Evolutionary conservation across 2,888 invertebrate species (phyloP), one percentile per base, ranked within the genome.

Genomic region (Periphyllus acericola): DNA sequence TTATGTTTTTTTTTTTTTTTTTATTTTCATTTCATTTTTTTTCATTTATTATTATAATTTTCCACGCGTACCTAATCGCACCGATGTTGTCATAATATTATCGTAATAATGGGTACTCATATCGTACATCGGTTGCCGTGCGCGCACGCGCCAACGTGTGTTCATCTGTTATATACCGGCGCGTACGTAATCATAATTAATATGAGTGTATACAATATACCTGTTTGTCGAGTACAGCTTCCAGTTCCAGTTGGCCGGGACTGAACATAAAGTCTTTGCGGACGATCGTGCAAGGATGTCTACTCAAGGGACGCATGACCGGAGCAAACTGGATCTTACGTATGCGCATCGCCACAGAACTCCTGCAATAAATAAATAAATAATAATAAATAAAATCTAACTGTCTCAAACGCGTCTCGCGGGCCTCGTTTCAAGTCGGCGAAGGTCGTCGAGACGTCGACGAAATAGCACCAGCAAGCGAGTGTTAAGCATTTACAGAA

Each of bases 241-340:
- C 98, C 86, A 98, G 93, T 91, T 98, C 97, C 25, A 99, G 93
- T 91, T 98, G 98, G 0, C 98, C 98, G 9, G 98, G 98, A 90
- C 98, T 98, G 90, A 98, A 93, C 92, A 98, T 94, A 92, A 98
- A 98, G 92, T 98, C 98, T 92, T 98, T 98, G 89, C 97, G 94
- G 46, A 98, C 97, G 89, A 98, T 95, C 0, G 98, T 98, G 93
- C 97, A 97, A 1, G 98, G 98, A 92, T 98, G 98, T 83, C 96
- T 94, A 32, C 80, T 87, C 60, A 72, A 60, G 29, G 86, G 80
- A 79, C 86, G 86, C 86, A 87, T 87, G 9, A 71, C 96, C 96
- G 98, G 98, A 14, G 98, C 97, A 92, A 94, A 98, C 92, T 98
- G 98, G 90, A 98, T 94, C 92, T 98, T 98, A 85, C 98, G 94